Base-by-base conservation (phyloP, 2,797 vertebrate species). In the Malacoraja senta region DNA sequence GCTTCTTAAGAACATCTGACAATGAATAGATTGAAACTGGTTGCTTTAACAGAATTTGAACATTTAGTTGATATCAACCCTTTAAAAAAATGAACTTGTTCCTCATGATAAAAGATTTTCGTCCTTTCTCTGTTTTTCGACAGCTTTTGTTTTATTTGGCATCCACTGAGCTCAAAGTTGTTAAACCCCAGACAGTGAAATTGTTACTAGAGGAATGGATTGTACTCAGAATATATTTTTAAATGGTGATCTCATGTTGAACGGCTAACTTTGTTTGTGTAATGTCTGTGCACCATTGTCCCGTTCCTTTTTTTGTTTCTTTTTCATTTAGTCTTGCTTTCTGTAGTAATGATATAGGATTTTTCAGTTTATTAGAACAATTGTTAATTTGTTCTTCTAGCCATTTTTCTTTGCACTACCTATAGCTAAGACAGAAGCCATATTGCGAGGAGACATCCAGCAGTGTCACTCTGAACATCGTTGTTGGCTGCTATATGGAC, bases 201-300 rank as follows among this genome's bases (percentile, higher is more conserved):
- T 38, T 74, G 32, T 91, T 76, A 38, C 90, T 58, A 53, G 84
- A 65, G 84, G 84, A 92, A 92, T 92, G 71, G 68, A 29, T 76
- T 92, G 68, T 76, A 76, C 26, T 74, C 38, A n/a, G 71, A 92
- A 53, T 92, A 74, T 92, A 74, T 92, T 92, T 74, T 91, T 44
- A 53, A 91, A 91, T 29, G 71, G 24, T 91, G 90, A 91, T 91
- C 71, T 92, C 90, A 92, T 92, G 38, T 92, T 44, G 38, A 92
- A 71, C 90, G 44, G 53, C 76, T 92, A 76, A 76, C 68, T 38
- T 74, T 92, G 90, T 92, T 92, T 76, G 90, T 92, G 24, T 92
- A 92, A 92, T 74, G 90, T 92, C 65, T 72, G 71, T 58, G 35
- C 90, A 76, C 35, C 68, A 76, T 29, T 92, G 8, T 76, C 53